Evolutionary conservation across 1,140 invertebrate genomes (phyloP).

Genomic region (Drosophila mojavensis): DNA sequence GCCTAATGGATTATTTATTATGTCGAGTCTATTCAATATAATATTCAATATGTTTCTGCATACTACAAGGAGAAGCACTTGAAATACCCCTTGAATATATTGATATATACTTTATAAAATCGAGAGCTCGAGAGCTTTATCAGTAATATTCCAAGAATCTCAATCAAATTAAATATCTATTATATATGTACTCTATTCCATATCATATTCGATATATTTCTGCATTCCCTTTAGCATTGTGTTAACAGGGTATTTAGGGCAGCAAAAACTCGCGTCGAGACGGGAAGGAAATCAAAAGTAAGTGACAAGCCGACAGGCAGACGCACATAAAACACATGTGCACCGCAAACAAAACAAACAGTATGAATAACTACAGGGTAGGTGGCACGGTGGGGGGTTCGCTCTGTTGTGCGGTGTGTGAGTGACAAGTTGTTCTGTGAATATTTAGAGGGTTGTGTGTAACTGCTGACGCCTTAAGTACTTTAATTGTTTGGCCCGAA

Average conservation of each 20-base stretch:
- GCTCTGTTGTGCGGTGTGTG: constrained; percentile 21
- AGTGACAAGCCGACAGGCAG: constrained; percentile 77
- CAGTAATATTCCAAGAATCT: too few relatives aligned
- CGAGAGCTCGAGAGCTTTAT: too few relatives aligned
- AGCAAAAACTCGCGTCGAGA: constrained; percentile 19
- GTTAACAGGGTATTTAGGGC: constrained; percentile 20
- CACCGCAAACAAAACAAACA: constrained; percentile 78
- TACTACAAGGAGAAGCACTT: too few relatives aligned
- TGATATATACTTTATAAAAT: too few relatives aligned
- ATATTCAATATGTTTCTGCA: too few relatives aligned
- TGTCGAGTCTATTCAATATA: too few relatives aligned
- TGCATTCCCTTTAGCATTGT: not conserved
- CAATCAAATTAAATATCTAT: too few relatives aligned
- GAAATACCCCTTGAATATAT: too few relatives aligned
- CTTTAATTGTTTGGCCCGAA: constrained; percentile 67
- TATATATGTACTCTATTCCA: too few relatives aligned
- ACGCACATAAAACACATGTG: constrained; percentile 80
- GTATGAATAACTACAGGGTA: constrained; percentile 28
- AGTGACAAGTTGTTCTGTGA: constrained; percentile 71
- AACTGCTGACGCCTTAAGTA: constrained; percentile 51
- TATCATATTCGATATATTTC: not conserved
- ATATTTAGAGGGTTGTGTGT: constrained; percentile 54
- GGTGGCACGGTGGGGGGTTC: not conserved
- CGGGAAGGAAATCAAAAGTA: constrained; percentile 77
- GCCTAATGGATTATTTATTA: too few relatives aligned